A percentile compares a stretch with the other conserved stretches of the same genome.
Conservation (phyloP, 92 coral and sea anemone species). For the Virgularia gustaviana region DNA sequence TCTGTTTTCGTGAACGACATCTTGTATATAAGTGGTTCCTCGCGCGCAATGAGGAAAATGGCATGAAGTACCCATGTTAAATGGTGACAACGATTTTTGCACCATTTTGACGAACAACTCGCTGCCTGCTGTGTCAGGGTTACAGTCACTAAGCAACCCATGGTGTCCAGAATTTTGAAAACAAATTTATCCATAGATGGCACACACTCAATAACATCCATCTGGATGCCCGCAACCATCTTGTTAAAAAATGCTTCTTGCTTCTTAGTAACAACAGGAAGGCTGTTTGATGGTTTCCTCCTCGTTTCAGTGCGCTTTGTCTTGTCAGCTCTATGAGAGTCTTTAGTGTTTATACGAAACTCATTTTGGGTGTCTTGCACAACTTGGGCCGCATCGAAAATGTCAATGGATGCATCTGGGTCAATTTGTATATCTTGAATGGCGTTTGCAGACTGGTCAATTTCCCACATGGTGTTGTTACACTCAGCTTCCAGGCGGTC, state of each 20-base stretch:
- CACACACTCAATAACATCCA: conserved; percentile 41
- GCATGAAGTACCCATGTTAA: conserved; percentile 33
- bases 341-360: conserved; percentile 37
- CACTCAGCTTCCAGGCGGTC: too few species aligned
- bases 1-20: conserved; percentile 21
- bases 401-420: too few species aligned
- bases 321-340: conserved; percentile 42
- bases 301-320: neutral
- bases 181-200: conserved; percentile 19
- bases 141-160: conserved; percentile 38
- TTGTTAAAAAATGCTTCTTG: conserved; percentile 1
- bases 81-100: conserved; percentile 31
- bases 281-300: neutral
- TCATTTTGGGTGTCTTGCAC: too few species aligned
- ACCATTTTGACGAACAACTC: conserved; percentile 24
- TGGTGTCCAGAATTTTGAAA: conserved; percentile 45
- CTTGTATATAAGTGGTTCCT: conserved; percentile 31
- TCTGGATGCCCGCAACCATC: conserved; percentile 31
- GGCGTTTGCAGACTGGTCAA: too few species aligned
- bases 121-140: conserved; percentile 26
- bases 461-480: too few species aligned
- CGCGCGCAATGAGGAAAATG: conserved; percentile 26
- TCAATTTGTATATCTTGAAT: too few species aligned
- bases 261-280: conserved; percentile 7
- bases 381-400: too few species aligned